Base-by-base conservation (phyloP, 2,888 invertebrate genomes). In the Eilema caniola region DNA sequence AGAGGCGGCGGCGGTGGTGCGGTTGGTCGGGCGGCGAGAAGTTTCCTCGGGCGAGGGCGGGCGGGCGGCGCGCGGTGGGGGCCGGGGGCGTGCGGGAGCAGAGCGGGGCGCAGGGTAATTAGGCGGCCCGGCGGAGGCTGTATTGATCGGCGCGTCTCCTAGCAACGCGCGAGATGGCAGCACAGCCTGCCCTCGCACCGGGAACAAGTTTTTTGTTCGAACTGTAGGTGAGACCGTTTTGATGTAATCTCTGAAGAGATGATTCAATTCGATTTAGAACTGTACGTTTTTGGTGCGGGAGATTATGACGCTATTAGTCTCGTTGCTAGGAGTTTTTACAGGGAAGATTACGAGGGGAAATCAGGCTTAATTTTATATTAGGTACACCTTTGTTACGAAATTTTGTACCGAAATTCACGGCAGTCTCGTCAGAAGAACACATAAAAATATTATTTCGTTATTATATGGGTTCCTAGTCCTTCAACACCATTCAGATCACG, bases 81-180 rank as follows among this genome's bases (percentile, higher is more conserved):
- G 68, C n/a, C 67, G 67, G 77, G 73, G 71, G 73, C 76, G 74
- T 72, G 82, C 74, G 81, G 83, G 75, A 81, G 78, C 80, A 76
- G 83, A 12, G 71, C 64, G 72, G 82, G 76, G 77, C 82, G 86
- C 83, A 86, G 87, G 91, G 93, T 94, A 95, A 95, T 95, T 95
- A 95, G 94, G 95, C 92, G 92, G 92, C 94, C 95, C 92, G 94
- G 94, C 93, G 94, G 95, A 94, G 95, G 95, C 95, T 95, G 95
- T 93, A 95, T 95, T 92, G 95, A 95, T 95, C 95, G 90, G 86
- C 75, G 88, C 91, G 95, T 95, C 88, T 91, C 95, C 93, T 93
- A 94, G 95, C 95, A 94, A 95, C 95, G 92, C 89, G 90, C 85
- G 94, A 93, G 94, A 94, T 93, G 93, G 93, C 93, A 91, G 91